Conservation (phyloP, 1,140 invertebrate genomes). For the Drosophila kurseongensis region DNA sequence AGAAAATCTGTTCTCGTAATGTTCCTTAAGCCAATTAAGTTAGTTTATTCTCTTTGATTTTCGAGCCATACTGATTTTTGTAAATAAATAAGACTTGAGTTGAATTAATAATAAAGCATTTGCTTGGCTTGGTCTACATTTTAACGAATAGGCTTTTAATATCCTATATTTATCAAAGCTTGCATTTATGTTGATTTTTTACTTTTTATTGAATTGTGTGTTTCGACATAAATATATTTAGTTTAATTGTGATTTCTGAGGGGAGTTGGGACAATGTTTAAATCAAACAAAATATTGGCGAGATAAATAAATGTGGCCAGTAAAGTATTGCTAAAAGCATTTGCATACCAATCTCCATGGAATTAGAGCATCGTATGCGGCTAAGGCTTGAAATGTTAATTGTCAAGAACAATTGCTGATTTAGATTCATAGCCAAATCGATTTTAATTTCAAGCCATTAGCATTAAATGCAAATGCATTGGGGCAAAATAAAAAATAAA, state of each 20-base stretch:
- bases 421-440: conserved; percentile 2
- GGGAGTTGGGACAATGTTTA: background rate
- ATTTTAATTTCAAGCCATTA: conserved; percentile 5
- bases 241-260: background rate
- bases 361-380: conserved; percentile 2
- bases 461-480: conserved; percentile 15
- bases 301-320: conserved; percentile 8
- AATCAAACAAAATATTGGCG: background rate
- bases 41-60: background rate
- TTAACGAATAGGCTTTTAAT: background rate
- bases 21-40: conserved; percentile 8
- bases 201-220: background rate
- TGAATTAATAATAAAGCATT: no score
- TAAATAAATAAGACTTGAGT: no score
- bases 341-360: conserved; percentile 29
- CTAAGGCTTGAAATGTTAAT: conserved; percentile 8
- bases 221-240: background rate
- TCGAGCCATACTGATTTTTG: no score
- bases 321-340: conserved; percentile 19
- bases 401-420: conserved; percentile 12
- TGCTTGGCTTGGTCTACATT: no score
- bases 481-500: background rate
- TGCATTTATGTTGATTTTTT: background rate
- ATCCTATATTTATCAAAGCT: no score
- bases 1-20: background rate